phyloP scores from a whole-genome alignment of 2,113 vertebrate species.

The Passer montanus region DNA sequence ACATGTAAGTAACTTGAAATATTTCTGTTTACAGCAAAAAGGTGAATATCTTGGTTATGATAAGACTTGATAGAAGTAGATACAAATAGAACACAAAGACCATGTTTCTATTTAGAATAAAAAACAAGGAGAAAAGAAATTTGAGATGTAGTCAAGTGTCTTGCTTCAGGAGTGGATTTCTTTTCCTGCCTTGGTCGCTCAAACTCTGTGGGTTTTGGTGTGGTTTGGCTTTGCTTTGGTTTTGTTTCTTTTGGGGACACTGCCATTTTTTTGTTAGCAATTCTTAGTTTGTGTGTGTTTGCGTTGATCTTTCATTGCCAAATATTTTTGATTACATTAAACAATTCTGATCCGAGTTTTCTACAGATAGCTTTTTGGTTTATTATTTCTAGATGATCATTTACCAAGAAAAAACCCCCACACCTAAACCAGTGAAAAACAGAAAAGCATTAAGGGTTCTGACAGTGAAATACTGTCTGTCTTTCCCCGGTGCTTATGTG shows the following conservation, averaged over 20 bases:
- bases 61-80: not conserved
- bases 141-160: not conserved
- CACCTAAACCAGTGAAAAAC: slow-evolving; percentile 44
- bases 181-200: not conserved
- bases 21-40: not conserved
- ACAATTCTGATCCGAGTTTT: not conserved
- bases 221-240: not conserved
- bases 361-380: not conserved
- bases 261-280: not conserved
- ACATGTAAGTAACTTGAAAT: not conserved
- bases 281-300: not conserved
- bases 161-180: not conserved
- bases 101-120: not conserved
- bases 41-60: not conserved
- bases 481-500: slow-evolving; percentile 71
- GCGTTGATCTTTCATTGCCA: not conserved
- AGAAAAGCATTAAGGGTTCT: slow-evolving; percentile 62
- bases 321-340: slow-evolving; percentile 52
- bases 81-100: not conserved
- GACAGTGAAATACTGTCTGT: slow-evolving; percentile 77
- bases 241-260: not conserved
- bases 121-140: not conserved
- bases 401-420: not conserved
- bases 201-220: not conserved
- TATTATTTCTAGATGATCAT: slow-evolving; percentile 40